A percentile compares a stretch with the other conserved stretches of the same genome.
Conservation (phyloP, 2,113 vertebrate species). For the Phyllopteryx taeniolatus region DNA sequence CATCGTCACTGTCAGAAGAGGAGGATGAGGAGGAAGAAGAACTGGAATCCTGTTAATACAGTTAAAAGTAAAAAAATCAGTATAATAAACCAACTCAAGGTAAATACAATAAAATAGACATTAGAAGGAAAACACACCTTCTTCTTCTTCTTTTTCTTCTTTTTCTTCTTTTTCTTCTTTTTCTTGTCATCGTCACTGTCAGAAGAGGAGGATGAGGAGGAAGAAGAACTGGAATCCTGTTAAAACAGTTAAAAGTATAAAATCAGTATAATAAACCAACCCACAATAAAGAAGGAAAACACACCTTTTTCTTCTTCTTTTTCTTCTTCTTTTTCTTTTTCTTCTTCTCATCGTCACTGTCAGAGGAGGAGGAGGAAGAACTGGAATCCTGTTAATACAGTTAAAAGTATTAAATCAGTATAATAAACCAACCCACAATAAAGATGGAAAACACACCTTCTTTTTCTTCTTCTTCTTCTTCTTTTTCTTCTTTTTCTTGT, state of each 20-base stretch:
- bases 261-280: not conserved
- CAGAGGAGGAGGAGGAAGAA: slow-evolving; percentile 34
- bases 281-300: not conserved
- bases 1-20: slow-evolving; percentile 38
- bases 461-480: slow-evolving; percentile 25
- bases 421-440: not conserved
- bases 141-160: slow-evolving; percentile 17
- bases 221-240: slow-evolving; percentile 52
- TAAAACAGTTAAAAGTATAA: not conserved
- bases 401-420: not conserved
- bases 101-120: not conserved
- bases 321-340: slow-evolving; percentile 25
- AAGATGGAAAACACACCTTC: not conserved
- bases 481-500: slow-evolving; percentile 34
- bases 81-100: not conserved
- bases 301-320: slow-evolving; percentile 15
- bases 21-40: slow-evolving; percentile 28
- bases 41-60: slow-evolving; percentile 43
- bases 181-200: slow-evolving; percentile 38
- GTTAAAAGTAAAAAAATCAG: not conserved
- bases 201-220: slow-evolving; percentile 33
- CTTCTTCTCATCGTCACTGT: slow-evolving; percentile 35
- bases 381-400: slow-evolving; percentile 43
- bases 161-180: slow-evolving; percentile 30
- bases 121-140: not conserved